These are phyloP conservation scores for Platyscapa corneri DNA, from an alignment of 1,140 invertebrate species.

Conservation along the genomic window DNA sequence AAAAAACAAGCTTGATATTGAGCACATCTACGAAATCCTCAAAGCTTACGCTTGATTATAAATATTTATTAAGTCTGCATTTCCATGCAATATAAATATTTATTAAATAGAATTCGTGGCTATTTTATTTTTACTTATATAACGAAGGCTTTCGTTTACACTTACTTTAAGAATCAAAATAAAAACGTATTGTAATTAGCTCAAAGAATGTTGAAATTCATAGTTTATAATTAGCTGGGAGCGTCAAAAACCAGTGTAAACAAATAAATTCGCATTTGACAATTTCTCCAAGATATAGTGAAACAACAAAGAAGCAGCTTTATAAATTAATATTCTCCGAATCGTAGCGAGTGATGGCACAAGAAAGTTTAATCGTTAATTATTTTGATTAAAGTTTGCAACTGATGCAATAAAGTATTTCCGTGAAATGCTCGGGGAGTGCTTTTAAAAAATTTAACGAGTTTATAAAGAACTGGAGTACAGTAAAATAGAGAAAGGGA, in stretches of 20 bases:
- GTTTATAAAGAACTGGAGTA: slow-evolving; percentile 52
- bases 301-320: background rate
- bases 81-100: no score
- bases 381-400: slow-evolving; percentile 15
- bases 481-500: slow-evolving; percentile 1
- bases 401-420: slow-evolving; percentile 22
- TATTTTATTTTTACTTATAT: background rate
- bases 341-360: background rate
- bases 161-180: background rate
- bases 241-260: background rate
- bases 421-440: background rate
- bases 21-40: background rate
- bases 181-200: background rate
- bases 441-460: slow-evolving; percentile 48
- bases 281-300: background rate
- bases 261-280: background rate
- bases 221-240: background rate
- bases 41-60: background rate
- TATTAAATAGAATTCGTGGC: background rate
- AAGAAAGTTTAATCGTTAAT: slow-evolving; percentile 30
- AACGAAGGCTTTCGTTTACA: background rate
- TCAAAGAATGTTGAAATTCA: no score
- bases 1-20: background rate
- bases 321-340: background rate
- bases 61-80: no score